Conservation (phyloP, 2,797 vertebrate genomes). For the Labeo calbasu region DNA sequence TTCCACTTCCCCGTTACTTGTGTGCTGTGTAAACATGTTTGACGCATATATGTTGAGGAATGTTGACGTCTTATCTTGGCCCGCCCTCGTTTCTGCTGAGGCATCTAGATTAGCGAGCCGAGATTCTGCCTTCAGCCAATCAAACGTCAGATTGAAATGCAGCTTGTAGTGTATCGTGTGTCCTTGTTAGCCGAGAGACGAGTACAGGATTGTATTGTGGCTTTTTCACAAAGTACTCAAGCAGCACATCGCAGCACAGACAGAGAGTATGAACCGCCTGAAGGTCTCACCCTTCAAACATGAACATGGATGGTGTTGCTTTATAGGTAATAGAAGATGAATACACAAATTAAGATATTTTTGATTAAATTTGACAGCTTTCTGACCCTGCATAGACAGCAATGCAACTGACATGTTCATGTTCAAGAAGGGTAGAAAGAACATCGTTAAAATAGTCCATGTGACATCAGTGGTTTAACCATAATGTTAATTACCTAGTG, state of each 20-base stretch:
- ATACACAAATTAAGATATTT: not conserved
- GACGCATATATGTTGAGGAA: constrained; percentile 24
- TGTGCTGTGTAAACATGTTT: constrained; percentile 6
- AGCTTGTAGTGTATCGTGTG: constrained; percentile 48
- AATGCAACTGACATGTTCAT: too few species aligned
- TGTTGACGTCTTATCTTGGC: constrained; percentile 21
- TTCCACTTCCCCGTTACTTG: constrained; percentile 37
- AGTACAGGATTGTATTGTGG: constrained; percentile 39
- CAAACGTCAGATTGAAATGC: constrained; percentile 51
- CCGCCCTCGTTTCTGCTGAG: constrained; percentile 35
- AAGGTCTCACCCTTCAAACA: constrained; percentile 2
- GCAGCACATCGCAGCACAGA: constrained; percentile 47
- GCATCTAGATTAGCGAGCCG: constrained; percentile 39
- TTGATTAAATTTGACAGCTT: too few species aligned
- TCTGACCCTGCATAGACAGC: too few species aligned
- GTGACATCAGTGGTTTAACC: too few species aligned
- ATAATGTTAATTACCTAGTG: not conserved
- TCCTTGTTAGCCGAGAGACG: constrained; percentile 45
- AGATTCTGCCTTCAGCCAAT: constrained; percentile 41
- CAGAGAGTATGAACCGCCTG: constrained; percentile 42
- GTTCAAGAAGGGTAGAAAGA: too few species aligned
- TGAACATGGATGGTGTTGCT: not conserved
- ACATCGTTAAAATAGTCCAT: too few species aligned
- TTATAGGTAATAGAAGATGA: not conserved
- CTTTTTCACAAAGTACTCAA: constrained; percentile 40